These are phyloP conservation scores for Trochalopteron elliotii DNA, from an alignment of 2,113 vertebrate species.

Conservation along the genomic window DNA sequence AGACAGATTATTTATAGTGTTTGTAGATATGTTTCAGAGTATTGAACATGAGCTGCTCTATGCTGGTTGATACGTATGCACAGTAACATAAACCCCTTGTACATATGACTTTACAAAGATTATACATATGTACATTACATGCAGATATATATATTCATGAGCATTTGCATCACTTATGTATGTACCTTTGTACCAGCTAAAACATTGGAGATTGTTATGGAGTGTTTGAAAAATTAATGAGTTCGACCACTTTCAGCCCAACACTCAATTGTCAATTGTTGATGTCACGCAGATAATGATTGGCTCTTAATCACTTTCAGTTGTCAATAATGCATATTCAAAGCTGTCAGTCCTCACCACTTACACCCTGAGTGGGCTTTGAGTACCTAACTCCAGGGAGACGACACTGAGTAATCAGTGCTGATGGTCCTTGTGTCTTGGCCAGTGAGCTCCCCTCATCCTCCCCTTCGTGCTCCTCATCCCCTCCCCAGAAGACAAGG, in stretches of 20 bases:
- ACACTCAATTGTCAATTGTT: not conserved
- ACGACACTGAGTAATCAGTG: not conserved
- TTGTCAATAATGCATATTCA: not conserved
- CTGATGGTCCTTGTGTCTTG: not conserved
- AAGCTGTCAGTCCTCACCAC: not conserved
- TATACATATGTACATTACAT: not conserved
- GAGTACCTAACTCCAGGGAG: not conserved
- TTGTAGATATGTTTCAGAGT: not conserved
- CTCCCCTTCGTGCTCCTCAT: not conserved
- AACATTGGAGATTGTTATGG: not conserved
- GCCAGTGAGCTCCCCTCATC: not conserved
- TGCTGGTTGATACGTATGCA: not conserved
- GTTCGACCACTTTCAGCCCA: not conserved
- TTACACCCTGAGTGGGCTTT: not conserved
- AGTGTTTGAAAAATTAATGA: not conserved
- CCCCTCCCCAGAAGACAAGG: accelerated
- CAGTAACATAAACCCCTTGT: not conserved
- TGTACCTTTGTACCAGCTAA: not conserved
- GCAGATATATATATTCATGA: too few species aligned
- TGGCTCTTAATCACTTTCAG: not conserved
- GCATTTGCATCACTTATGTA: not conserved
- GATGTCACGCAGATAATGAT: not conserved
- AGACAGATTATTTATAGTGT: not conserved
- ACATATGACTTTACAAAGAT: not conserved
- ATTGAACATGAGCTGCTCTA: not conserved